Conservation (phyloP, 2,797 vertebrate genomes). For the Psittacula echo region DNA sequence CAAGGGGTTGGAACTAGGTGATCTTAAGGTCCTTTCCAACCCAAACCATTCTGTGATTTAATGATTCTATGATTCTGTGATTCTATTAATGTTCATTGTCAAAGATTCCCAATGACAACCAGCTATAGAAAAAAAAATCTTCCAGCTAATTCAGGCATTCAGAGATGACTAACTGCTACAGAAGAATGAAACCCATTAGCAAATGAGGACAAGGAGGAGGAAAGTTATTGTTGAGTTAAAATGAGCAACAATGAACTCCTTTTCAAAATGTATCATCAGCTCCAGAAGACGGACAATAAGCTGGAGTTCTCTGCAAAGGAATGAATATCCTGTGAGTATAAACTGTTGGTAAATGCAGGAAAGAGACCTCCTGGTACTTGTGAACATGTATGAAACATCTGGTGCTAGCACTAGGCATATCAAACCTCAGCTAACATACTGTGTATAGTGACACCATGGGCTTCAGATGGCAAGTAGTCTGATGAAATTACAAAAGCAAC, state of each 20-base stretch:
- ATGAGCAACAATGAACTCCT: background rate
- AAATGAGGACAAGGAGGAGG: background rate
- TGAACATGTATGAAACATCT: constrained; percentile 46
- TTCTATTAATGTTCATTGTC: background rate
- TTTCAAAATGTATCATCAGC: background rate
- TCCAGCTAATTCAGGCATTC: background rate
- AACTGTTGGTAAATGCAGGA: constrained; percentile 48
- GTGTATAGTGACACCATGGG: background rate
- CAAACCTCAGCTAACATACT: background rate
- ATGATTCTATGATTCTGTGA: background rate
- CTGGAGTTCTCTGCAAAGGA: background rate
- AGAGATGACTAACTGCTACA: background rate
- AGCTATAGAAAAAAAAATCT: background rate
- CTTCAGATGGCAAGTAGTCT: background rate
- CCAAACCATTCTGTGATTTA: background rate
- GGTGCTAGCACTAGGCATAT: background rate
- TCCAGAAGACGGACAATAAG: background rate
- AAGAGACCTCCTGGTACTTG: constrained; percentile 30
- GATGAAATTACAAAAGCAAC: background rate
- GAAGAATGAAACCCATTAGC: constrained; percentile 15
- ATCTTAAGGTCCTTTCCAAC: background rate
- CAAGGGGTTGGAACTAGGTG: background rate
- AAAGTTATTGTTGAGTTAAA: background rate
- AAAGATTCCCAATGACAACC: background rate
- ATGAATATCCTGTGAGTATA: background rate